Base-by-base conservation (phyloP, 2,797 vertebrate species). In the Acanthurus lineatus region DNA sequence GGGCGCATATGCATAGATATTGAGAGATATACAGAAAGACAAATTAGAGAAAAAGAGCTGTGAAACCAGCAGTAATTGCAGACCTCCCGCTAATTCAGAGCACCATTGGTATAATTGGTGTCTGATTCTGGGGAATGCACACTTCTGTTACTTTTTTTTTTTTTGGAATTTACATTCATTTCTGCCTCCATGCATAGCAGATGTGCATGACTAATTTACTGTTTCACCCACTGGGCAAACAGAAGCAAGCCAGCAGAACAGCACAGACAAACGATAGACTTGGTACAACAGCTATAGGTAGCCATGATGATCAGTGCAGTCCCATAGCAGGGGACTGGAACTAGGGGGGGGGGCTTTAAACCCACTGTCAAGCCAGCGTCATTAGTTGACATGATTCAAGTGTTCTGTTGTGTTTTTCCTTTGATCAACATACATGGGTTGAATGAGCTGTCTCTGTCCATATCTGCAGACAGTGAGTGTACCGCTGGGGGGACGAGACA, bases 341-440 rank as follows among this genome's bases (percentile, higher is more conserved):
- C 1, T 28, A n/a, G n/a, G n/a, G n/a, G 19, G 62, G 22, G 53
- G 6, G 45, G 52, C 54, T 62, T 79, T 49, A 77, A 61, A 73
- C 62, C 9, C 25, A 22, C 22, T 51, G 51, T 75, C 74, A 54
- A 57, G 63, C 15, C 54, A 22, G 72, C 75, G 83, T 74, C 70
- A 78, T 76, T 74, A 45, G 48, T 19, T 87, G 81, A 64, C 75
- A 67, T 70, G 57, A 73, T 76, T 71, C 66, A 71, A 20, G 28
- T 11, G 6, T 25, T 25, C 5, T 74, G 62, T 84, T 72, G 56
- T 59, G 38, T 35, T 38, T 73, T 76, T 32, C 54, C 76, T 84
- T 65, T 86, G 62, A 81, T 72, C 52, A 48, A 25, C 68, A 52
- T 61, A 51, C 12, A 19, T 25, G 14, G 66, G 54, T 10, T 71